A percentile compares a stretch with the other conserved stretches of the same genome.
These are phyloP conservation scores for Sycophila texana DNA, from an alignment of 2,888 invertebrate species.

Conservation along the genomic window DNA sequence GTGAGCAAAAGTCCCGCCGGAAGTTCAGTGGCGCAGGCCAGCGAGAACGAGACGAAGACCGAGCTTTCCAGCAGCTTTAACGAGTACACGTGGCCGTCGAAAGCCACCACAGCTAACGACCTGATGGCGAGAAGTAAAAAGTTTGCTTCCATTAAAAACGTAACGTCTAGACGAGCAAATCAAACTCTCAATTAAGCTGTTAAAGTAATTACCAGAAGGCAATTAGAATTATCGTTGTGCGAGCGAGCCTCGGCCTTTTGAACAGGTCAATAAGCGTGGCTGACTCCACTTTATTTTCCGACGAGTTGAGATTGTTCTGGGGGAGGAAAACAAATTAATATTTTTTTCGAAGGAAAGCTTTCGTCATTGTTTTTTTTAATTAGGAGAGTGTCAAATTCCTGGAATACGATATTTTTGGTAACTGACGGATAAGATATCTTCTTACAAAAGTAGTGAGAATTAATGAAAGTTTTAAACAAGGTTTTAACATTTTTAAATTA, in stretches of 20 bases:
- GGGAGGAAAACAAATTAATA: slow-evolving; percentile 29
- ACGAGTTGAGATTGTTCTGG: slow-evolving; percentile 70
- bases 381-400: no score
- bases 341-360: no score
- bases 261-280: slow-evolving; percentile 76
- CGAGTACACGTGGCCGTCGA: slow-evolving; percentile 92
- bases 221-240: slow-evolving; percentile 75
- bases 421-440: no score
- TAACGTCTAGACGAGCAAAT: not conserved
- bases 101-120: slow-evolving; percentile 88
- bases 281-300: slow-evolving; percentile 66
- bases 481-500: no score
- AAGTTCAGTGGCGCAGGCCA: slow-evolving; percentile 88
- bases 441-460: no score
- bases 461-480: no score
- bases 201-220: slow-evolving; percentile 55
- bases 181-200: not conserved
- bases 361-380: no score
- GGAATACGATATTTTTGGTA: no score
- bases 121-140: slow-evolving; percentile 62
- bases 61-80: slow-evolving; percentile 88
- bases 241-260: slow-evolving; percentile 75
- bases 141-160: slow-evolving; percentile 6
- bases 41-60: slow-evolving; percentile 89
- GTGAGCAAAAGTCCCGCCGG: slow-evolving; percentile 90